Evolutionary conservation across 2,888 invertebrate genomes (phyloP), one percentile per base, ranked within the genome.

Genomic region (Abscondita cerata): DNA sequence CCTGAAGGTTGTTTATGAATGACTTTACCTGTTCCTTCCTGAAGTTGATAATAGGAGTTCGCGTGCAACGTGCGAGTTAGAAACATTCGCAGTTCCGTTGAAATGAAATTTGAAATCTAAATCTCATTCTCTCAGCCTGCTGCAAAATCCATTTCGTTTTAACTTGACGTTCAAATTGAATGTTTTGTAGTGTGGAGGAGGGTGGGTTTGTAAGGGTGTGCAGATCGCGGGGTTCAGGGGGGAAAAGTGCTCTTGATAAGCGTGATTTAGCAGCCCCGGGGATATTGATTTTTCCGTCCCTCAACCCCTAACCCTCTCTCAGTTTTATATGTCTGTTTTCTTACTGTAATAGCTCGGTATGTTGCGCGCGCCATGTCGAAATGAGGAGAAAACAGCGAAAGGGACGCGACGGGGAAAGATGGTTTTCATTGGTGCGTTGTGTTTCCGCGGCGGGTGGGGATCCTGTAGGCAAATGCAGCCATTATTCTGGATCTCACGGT

Each of bases 261-360:
- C 87, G 87, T 88, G 88, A 88, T 88, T 88, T 88, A 88, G 87
- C 87, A 87, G 87, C 87, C 87, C 87, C 86, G 86, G 83, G 87
- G 87, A 87, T 81, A 81, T 81, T 81, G 81, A 81, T 81, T 81
- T 82, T 82, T 81, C 79, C 80, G 80, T 78, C 79, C 79, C 81
- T 76, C 78, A 71, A 72, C 78, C 77, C 78, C 77, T 75, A 76
- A 76, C 78, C 78, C 78, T 75, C 80, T 77, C 80, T 78, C 81
- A 81, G 81, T 82, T 82, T 82, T 82, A 81, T 82, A 81, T 82
- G 81, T 83, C 82, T 83, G 82, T 82, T 82, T 82, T 83, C 82
- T 83, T 82, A 82, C 82, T 81, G 82, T 82, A 82, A 82, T 82
- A 81, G 81, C 81, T 81, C 79, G 79, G 78, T 77, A 76, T 76